Base-by-base conservation (phyloP, 2,888 invertebrate genomes). In the Sinohyriopsis cumingii region DNA sequence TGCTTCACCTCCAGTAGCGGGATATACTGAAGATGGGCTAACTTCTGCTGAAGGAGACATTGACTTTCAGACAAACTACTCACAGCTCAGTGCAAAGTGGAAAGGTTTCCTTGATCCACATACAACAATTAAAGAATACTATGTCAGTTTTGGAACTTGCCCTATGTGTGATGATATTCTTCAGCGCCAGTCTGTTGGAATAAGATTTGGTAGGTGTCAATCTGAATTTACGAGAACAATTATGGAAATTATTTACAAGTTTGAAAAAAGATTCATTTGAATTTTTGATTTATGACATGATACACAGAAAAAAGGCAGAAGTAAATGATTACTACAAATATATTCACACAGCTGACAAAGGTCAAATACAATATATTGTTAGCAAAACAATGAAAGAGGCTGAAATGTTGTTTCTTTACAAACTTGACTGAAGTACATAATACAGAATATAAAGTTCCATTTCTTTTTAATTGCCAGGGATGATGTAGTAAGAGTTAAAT, bases 51-150 rank as follows among this genome's bases (percentile, higher is more conserved):
- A 67, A 18, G 62, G 54, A 18, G 80, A 80, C 66, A 56, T 76
- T 5, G 80, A 81, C 60, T 81, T 73, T 63, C 73, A 73, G 25
- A 73, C 71, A 18, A 71, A 73, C 25, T 67, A 66, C 22, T 62
- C 72, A 9, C 55, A 63, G 24, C 22, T 80, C 15, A 55, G 75
- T 66, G 79, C 72, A 6, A 73, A 65, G 57, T 82, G 80, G 80
- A 73, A 77, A 55, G 79, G 73, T 9, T 80, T 82, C 55, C 71
- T 73, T 68, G 82, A 82, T 61, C 74, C 78, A 33, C 82, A 82
- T 45, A 72, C 77, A 19, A 55, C 72, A 19, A 71, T 82, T 20
- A 65, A 62, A 28, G 77, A 78, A 45, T 78, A 77, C 67, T 73
- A 61, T 53, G 61, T 80, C 53, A 59, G 22, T 61, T 61, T 53